A percentile compares a stretch with the other conserved stretches of the same genome.
phyloP scores from a whole-genome alignment of 2,888 invertebrate species.

The Tipula lateralis region DNA sequence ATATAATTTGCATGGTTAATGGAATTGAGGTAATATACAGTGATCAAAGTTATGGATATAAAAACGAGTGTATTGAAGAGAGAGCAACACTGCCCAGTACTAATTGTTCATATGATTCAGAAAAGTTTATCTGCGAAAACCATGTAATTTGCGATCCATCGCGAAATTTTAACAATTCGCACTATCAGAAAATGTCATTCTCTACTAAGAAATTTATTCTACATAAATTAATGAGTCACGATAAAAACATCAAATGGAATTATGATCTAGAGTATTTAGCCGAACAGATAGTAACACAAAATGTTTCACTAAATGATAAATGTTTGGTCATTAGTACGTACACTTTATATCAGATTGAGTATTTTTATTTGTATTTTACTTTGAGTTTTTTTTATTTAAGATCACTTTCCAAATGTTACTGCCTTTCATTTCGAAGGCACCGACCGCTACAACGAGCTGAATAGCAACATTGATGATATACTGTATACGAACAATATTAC shows the following conservation, averaged over 20 bases:
- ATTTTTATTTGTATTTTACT: no score
- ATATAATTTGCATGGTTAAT: not conserved
- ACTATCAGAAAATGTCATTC: not conserved
- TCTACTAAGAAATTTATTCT: not conserved
- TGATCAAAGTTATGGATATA: not conserved
- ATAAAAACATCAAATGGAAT: not conserved
- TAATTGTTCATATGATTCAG: not conserved
- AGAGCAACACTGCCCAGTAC: not conserved
- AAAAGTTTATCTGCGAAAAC: not conserved
- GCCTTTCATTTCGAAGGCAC: not conserved
- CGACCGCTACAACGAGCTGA: not conserved
- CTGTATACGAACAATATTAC: not conserved
- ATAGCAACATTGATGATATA: not conserved
- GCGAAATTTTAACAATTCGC: not conserved
- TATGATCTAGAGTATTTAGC: not conserved
- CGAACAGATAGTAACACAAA: not conserved
- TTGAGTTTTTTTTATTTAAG: not conserved
- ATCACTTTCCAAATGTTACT: not conserved
- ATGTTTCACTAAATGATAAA: not conserved
- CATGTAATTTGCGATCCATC: not conserved
- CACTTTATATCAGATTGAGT: not conserved
- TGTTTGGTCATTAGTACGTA: not conserved
- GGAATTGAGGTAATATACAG: not conserved
- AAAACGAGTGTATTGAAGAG: not conserved
- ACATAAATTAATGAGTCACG: not conserved